These are phyloP conservation scores for Rhagonycha fulva DNA, from an alignment of 2,888 invertebrate genomes.

Conservation along the genomic window DNA sequence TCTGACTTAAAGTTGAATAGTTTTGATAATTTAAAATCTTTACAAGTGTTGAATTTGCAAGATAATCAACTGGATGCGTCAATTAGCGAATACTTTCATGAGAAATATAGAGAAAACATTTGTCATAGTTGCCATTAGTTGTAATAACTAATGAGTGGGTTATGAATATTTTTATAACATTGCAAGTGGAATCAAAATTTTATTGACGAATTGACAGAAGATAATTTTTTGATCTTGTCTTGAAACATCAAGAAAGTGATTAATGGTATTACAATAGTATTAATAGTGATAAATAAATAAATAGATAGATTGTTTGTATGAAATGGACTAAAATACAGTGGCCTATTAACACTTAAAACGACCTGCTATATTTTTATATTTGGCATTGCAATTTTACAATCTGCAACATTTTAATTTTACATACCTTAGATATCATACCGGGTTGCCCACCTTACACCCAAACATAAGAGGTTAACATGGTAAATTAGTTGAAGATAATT, in stretches of 20 bases:
- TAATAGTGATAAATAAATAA: not conserved
- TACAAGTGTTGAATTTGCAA: constrained; percentile 2
- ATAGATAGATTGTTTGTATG: not conserved
- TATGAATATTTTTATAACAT: too few species aligned
- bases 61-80: constrained; percentile 10
- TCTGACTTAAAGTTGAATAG: not conserved
- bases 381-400: too few species aligned
- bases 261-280: too few species aligned
- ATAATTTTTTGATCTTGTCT: not conserved
- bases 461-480: too few species aligned
- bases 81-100: not conserved
- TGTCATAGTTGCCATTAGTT: not conserved
- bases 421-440: too few species aligned
- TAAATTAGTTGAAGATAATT: too few species aligned
- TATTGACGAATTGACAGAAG: too few species aligned
- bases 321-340: not conserved
- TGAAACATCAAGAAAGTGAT: not conserved
- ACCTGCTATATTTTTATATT: too few species aligned
- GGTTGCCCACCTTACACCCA: too few species aligned
- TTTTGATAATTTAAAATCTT: constrained; percentile 4
- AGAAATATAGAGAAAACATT: constrained; percentile 4
- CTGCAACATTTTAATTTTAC: too few species aligned
- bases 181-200: too few species aligned
- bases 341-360: not conserved
- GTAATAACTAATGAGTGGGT: too few species aligned